Evolutionary conservation across 2,797 vertebrate species (phyloP).

Genomic region (Sardinella longiceps): DNA sequence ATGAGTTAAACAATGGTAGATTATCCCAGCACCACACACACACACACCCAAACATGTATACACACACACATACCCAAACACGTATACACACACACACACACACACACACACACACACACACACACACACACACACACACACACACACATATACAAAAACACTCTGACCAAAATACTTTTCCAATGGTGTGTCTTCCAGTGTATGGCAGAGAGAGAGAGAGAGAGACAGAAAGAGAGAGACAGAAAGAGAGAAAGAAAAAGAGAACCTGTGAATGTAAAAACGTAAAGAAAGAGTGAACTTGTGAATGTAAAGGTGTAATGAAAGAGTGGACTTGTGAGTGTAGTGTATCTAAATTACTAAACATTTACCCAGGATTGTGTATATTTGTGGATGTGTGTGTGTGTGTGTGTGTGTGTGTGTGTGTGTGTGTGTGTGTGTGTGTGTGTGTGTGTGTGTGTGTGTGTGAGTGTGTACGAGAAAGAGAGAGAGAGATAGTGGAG

Average conservation of each 20-base stretch:
- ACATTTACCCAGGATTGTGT: too few relatives aligned
- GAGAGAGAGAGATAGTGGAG: background rate
- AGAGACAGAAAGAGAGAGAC: background rate
- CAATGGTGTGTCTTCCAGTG: background rate
- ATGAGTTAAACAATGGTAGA: background rate
- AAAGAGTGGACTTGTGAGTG: too few relatives aligned
- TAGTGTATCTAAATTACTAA: too few relatives aligned
- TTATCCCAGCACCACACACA: background rate
- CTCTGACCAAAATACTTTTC: background rate
- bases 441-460: slow-evolving; percentile 40
- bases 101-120: background rate
- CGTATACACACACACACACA: background rate
- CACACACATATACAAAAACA: background rate
- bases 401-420: slow-evolving; percentile 33
- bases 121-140: background rate
- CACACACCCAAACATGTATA: too few relatives aligned
- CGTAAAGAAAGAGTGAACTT: too few relatives aligned
- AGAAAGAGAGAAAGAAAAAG: too few relatives aligned
- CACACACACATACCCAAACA: too few relatives aligned
- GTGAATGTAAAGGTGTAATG: too few relatives aligned
- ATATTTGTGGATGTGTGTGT: slow-evolving; percentile 20
- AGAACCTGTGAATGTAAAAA: too few relatives aligned
- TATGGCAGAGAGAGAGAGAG: background rate
- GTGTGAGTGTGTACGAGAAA: slow-evolving; percentile 24
- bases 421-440: slow-evolving; percentile 25